phyloP scores from a whole-genome alignment of 2,797 vertebrate genomes.

The Hapalemur alaotrensis region DNA sequence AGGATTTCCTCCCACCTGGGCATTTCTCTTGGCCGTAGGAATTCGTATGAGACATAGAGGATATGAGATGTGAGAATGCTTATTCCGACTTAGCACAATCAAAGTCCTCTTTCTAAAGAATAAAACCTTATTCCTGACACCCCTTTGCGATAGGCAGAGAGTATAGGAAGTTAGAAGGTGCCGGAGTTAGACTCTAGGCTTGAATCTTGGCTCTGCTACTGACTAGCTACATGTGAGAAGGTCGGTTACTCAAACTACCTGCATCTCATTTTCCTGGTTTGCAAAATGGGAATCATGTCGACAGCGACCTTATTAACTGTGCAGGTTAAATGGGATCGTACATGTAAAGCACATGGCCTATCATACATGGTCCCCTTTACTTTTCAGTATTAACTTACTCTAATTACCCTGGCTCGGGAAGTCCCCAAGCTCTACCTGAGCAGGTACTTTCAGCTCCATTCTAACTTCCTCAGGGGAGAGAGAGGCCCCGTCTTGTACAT shows the following conservation, averaged over 20 bases:
- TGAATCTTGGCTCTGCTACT: not conserved
- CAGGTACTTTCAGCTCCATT: no score
- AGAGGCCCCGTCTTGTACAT: not conserved
- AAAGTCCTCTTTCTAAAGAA: not conserved
- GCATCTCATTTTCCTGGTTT: not conserved
- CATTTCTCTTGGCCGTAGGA: not conserved
- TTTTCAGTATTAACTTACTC: not conserved
- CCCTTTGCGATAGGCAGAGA: not conserved
- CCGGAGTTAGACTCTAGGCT: not conserved
- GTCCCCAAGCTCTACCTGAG: not conserved
- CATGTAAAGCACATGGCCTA: not conserved
- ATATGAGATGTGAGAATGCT: not conserved
- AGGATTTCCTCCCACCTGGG: not conserved
- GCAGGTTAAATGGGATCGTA: not conserved
- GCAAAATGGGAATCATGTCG: not conserved
- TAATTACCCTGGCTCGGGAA: not conserved
- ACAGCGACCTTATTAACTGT: not conserved
- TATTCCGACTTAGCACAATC: not conserved
- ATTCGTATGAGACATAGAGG: not conserved
- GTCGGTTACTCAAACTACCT: not conserved
- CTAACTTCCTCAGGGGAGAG: not conserved
- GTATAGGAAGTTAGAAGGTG: not conserved
- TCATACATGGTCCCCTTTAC: rapidly evolving
- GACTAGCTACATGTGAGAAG: not conserved
- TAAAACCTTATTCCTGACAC: not conserved